These are phyloP conservation scores for Watsonalla cultraria DNA, from an alignment of 2,888 invertebrate species.

Conservation along the genomic window DNA sequence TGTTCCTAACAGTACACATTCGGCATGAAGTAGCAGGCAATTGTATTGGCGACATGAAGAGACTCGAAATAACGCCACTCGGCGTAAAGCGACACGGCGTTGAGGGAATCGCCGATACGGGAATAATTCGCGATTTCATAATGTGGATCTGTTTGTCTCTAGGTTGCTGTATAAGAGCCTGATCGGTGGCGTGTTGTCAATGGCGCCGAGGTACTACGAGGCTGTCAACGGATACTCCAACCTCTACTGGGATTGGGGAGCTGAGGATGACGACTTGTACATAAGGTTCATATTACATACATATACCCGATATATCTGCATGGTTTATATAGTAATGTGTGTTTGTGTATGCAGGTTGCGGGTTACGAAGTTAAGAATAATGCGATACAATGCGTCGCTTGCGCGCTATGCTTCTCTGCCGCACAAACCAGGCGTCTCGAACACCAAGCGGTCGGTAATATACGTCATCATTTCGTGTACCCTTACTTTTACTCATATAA, in stretches of 20 bases:
- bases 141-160: constrained; percentile 13
- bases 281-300: constrained; percentile 67
- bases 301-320: neutral
- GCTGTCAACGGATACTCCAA: constrained; percentile 92
- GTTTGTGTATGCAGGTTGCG: constrained; percentile 49
- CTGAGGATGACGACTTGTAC: constrained; percentile 95
- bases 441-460: constrained; percentile 82
- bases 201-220: constrained; percentile 87
- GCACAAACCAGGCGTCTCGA: constrained; percentile 81
- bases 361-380: constrained; percentile 86
- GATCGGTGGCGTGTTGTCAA: constrained; percentile 93
- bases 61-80: no score
- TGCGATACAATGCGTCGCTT: constrained; percentile 89
- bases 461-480: constrained; percentile 38
- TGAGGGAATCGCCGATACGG: no score
- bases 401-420: constrained; percentile 94
- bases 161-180: constrained; percentile 89
- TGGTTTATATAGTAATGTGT: neutral
- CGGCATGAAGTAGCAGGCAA: no score
- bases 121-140: no score
- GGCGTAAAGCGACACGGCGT: no score
- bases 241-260: constrained; percentile 96
- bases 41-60: no score
- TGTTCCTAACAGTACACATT: no score
- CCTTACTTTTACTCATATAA: no score